Evolutionary conservation across 2,888 invertebrate species (phyloP).

Genomic region (Mimas tiliae): DNA sequence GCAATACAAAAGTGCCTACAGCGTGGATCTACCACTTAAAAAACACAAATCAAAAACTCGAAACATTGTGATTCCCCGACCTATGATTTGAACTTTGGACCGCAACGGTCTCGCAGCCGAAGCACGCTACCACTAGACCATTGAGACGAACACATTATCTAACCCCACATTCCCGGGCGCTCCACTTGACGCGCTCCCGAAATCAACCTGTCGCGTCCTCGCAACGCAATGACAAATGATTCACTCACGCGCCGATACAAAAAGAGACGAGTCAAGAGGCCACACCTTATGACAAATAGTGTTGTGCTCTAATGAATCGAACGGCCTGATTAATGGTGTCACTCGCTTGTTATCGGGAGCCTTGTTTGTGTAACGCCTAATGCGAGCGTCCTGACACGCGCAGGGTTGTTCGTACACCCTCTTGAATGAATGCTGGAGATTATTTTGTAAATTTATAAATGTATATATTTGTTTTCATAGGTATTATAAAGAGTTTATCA

Average conservation of each 20-base stretch:
- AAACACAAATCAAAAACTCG: too few species aligned
- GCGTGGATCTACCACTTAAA: too few species aligned
- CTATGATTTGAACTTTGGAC: too few species aligned
- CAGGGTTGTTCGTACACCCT: neutral
- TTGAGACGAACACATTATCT: neutral
- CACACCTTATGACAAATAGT: conserved; percentile 77
- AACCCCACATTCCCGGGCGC: neutral
- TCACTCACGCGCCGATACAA: neutral
- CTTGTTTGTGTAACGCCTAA: conserved; percentile 69
- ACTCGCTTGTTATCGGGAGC: conserved; percentile 65
- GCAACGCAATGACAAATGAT: conserved; percentile 14
- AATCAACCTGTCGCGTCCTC: neutral
- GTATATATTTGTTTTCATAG: too few species aligned
- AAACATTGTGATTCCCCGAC: too few species aligned
- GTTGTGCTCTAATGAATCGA: conserved; percentile 76
- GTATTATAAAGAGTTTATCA: too few species aligned
- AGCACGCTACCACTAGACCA: neutral
- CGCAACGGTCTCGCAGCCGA: neutral
- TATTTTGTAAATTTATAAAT: neutral
- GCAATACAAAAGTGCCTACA: too few species aligned
- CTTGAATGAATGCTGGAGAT: neutral
- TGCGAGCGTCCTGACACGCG: conserved; percentile 66
- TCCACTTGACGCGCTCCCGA: neutral
- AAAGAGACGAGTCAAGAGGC: conserved; percentile 36
- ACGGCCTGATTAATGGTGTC: conserved; percentile 77